Percentiles rank a stretch among this genome's conserved stretches.
Evolutionary conservation across 2,888 invertebrate genomes (phyloP).

Genomic region (Rapana venosa): DNA sequence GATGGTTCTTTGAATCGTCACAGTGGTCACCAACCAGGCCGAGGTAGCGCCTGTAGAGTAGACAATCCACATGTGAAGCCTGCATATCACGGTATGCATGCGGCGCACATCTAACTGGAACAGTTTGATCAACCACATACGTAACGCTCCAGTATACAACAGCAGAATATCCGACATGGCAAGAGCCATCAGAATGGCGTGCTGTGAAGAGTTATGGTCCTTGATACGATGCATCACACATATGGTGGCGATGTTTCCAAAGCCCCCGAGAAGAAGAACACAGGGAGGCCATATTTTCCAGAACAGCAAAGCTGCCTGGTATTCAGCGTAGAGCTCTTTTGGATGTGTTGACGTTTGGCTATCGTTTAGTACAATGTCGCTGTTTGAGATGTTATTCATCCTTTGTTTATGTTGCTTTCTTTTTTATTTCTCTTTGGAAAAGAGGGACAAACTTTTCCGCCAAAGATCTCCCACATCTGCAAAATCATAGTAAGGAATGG

Average conservation of each 20-base stretch:
- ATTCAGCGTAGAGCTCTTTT: background rate
- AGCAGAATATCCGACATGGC: background rate
- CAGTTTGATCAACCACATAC: background rate
- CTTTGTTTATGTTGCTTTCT: background rate
- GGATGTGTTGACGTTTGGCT: background rate
- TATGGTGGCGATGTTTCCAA: conserved; percentile 2
- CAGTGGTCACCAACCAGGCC: conserved; percentile 10
- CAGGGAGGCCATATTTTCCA: background rate
- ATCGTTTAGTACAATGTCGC: background rate
- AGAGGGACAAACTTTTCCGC: too few relatives aligned
- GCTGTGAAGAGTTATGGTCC: background rate
- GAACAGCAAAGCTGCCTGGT: background rate
- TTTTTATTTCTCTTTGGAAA: too few relatives aligned
- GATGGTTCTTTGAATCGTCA: conserved; percentile 23
- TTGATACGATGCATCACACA: background rate
- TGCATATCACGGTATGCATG: background rate
- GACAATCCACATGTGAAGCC: background rate
- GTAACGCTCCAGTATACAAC: background rate
- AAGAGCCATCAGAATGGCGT: background rate
- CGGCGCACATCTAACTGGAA: background rate
- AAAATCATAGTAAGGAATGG: too few relatives aligned
- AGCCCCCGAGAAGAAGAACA: background rate
- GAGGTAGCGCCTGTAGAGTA: background rate
- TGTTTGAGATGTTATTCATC: background rate
- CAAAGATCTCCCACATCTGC: too few relatives aligned